phyloP scores from a whole-genome alignment of 2,888 invertebrate genomes.

The Mythimna vitellina region DNA sequence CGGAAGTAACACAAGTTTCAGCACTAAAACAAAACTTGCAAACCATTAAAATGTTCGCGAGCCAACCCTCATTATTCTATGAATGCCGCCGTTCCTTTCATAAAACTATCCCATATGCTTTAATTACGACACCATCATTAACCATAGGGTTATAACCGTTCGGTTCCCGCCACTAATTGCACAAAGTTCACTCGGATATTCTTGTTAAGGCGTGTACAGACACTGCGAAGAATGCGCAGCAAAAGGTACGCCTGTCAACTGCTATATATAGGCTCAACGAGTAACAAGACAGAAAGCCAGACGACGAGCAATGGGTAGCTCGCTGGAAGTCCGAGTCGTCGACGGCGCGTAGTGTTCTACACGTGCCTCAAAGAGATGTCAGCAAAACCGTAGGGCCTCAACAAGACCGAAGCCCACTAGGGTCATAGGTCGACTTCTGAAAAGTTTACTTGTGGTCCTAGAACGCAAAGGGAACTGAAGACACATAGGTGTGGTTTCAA shows the following conservation, averaged over 20 bases:
- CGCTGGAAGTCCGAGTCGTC: too few relatives aligned
- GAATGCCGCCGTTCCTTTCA: constrained; percentile 44
- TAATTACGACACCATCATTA: constrained; percentile 71
- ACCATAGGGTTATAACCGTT: constrained; percentile 62
- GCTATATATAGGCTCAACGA: background rate
- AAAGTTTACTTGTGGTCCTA: too few relatives aligned
- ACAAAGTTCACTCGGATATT: constrained; percentile 74
- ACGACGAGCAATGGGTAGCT: too few relatives aligned
- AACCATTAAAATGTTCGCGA: constrained; percentile 52
- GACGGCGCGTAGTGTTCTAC: too few relatives aligned
- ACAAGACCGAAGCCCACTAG: too few relatives aligned
- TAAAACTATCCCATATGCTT: constrained; percentile 57
- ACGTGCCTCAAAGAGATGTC: too few relatives aligned
- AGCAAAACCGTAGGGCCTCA: too few relatives aligned
- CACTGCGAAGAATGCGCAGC: background rate
- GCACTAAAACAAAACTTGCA: constrained; percentile 38
- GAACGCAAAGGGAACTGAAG: too few relatives aligned
- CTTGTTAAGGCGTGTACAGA: constrained; percentile 72
- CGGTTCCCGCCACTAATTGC: constrained; percentile 75
- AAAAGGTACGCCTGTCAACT: background rate
- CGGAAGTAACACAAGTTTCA: constrained; percentile 19
- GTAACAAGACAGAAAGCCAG: too few relatives aligned
- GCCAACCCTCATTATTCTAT: constrained; percentile 55
- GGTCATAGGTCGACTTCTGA: too few relatives aligned
- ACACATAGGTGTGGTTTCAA: too few relatives aligned